Base-by-base conservation (phyloP, 2,797 vertebrate species). In the Notolepis coatsorum region DNA sequence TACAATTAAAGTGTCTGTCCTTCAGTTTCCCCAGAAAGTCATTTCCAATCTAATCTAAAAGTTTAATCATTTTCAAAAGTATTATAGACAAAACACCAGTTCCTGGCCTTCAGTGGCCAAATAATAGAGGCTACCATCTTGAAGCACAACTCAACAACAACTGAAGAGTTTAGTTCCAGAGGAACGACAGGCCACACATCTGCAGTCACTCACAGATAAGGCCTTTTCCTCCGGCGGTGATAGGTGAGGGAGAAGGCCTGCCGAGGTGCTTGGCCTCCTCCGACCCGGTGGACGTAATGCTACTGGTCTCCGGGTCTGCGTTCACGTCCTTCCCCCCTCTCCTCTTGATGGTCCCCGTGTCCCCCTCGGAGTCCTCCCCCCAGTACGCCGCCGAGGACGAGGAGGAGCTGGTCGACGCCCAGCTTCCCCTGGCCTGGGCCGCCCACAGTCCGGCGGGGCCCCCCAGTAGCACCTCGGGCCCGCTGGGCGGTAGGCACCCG, bases 351-450 rank as follows among this genome's bases (percentile, higher is more conserved):
- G 97, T 99, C 70, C 97, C 97, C 0, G 97, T 99, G 68, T 99
- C 97, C 0, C 97, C 97, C 88, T 99, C 97, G 0, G 97, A 96
- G 89, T 99, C 97, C 80, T 99, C 97, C 23, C 96, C 97, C 97
- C 97, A 99, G 85, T 96, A 99, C 2, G 96, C 96, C 0, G 95
- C 96, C 23, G 93, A 92, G 35, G 84, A 82, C 5, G 97, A 92
- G 5, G 92, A 90, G 21, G 92, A 93, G 68, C 89, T 90, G 59
- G 90, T 90, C 0, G 92, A 94, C 0, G 97, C 96, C 97, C 97
- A 99, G 92, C 97, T 99, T 3, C 96, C 95, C 78, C 97, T 89
- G 68, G 96, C 94, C 68, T 97, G 96, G 12, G 96, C 95, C 28
- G 89, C 96, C 96, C 92, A 93, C 48, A 93, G 84, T 0, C 89